These are phyloP conservation scores for Diogma glabrata DNA, from an alignment of 2,888 invertebrate genomes.

Conservation along the genomic window DNA sequence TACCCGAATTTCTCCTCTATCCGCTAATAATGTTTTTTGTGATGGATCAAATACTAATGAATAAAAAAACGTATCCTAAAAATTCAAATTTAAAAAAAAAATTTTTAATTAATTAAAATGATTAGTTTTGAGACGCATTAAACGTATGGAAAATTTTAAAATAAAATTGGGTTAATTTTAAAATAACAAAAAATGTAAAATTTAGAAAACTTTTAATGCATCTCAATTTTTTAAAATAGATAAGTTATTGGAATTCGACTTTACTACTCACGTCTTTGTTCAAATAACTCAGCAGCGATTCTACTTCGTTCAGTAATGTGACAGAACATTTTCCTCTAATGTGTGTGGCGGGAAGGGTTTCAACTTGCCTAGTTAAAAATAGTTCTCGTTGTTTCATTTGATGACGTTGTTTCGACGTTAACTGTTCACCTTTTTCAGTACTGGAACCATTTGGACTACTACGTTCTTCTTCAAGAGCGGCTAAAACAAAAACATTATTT, in stretches of 20 bases:
- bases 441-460: slow-evolving; percentile 29
- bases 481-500: slow-evolving; percentile 36
- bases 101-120: too few species aligned
- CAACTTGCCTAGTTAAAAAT: slow-evolving; percentile 94
- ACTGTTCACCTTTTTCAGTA: slow-evolving; percentile 42
- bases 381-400: slow-evolving; percentile 96
- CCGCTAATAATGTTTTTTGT: slow-evolving; percentile 96
- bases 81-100: too few species aligned
- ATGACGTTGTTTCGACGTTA: slow-evolving; percentile 79
- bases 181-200: too few species aligned
- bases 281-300: slow-evolving; percentile 90
- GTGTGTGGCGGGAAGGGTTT: slow-evolving; percentile 96
- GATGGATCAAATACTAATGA: slow-evolving; percentile 99
- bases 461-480: slow-evolving; percentile 56
- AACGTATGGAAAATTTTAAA: background rate
- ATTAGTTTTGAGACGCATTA: slow-evolving; percentile 3
- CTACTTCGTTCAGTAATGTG: slow-evolving; percentile 97
- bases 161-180: slow-evolving; percentile 2
- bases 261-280: slow-evolving; percentile 77
- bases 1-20: slow-evolving; percentile 89
- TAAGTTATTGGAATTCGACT: slow-evolving; percentile 19
- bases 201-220: too few species aligned
- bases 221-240: background rate
- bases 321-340: slow-evolving; percentile 99
- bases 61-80: slow-evolving; percentile 97